Conservation (phyloP, 2,888 invertebrate genomes). For the Clusia tigrina region DNA sequence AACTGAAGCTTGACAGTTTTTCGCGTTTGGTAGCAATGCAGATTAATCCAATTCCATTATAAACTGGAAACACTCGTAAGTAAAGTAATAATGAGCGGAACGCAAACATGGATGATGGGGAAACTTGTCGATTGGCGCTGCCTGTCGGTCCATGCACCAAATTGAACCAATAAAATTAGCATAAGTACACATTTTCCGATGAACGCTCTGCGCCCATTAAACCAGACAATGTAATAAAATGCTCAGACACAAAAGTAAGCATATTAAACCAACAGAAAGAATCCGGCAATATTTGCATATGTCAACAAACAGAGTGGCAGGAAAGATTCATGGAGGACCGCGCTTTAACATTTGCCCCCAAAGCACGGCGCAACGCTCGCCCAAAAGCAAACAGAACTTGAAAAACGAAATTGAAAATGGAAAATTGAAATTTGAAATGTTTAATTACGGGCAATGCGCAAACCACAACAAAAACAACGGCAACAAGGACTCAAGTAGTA, state of each 20-base stretch:
- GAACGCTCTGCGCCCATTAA: slow-evolving; percentile 1
- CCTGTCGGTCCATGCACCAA: not conserved
- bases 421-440: slow-evolving; percentile 3
- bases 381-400: not conserved
- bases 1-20: no score
- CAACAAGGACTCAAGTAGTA: not conserved
- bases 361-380: not conserved
- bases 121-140: no score
- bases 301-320: not conserved
- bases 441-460: not conserved
- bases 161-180: not conserved
- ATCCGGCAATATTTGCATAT: slow-evolving; percentile 1
- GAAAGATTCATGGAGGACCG: slow-evolving; percentile 31
- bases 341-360: slow-evolving; percentile 22
- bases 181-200: not conserved
- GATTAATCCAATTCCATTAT: no score
- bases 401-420: not conserved
- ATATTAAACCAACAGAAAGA: not conserved
- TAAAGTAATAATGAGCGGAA: no score
- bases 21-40: no score
- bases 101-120: no score
- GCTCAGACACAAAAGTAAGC: not conserved
- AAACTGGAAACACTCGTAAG: no score
- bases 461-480: slow-evolving; percentile 2
- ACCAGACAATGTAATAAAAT: slow-evolving; percentile 6